Conservation (phyloP, 37 sponge, comb jelly and placozoan genomes). For the Halichondria panicea region DNA sequence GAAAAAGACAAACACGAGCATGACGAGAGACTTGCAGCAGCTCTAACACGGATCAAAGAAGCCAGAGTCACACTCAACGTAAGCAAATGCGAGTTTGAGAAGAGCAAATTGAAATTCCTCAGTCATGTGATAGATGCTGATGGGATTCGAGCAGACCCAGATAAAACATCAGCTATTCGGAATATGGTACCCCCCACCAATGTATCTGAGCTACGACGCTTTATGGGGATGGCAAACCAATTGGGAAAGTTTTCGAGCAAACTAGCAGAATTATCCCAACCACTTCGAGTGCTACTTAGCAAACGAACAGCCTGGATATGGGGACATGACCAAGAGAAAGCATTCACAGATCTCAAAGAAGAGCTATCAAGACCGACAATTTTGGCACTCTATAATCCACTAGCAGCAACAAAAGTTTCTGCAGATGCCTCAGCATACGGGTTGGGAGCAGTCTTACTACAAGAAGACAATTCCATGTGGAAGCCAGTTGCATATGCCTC, state of each 20-base stretch:
- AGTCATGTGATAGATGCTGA: slow-evolving; percentile 30
- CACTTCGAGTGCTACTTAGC: slow-evolving; percentile 27
- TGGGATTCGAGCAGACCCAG: slow-evolving; percentile 42
- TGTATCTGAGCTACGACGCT: slow-evolving; percentile 22
- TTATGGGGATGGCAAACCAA: slow-evolving; percentile 56
- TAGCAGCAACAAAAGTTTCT: slow-evolving; percentile 25
- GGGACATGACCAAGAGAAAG: slow-evolving; percentile 36
- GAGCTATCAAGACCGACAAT: slow-evolving; percentile 37
- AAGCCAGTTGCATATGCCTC: slow-evolving; percentile 37
- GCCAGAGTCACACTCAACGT: slow-evolving; percentile 33
- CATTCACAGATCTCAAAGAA: slow-evolving; percentile 19
- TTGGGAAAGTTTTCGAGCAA: slow-evolving; percentile 33
- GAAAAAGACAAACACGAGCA: slow-evolving; percentile 12
- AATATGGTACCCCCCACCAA: slow-evolving; percentile 21
- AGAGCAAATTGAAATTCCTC: background rate
- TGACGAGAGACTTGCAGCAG: slow-evolving; percentile 12
- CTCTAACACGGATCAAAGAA: slow-evolving; percentile 11
- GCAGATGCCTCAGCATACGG: slow-evolving; percentile 45
- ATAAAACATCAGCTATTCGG: slow-evolving; percentile 26
- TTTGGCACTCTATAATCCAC: slow-evolving; percentile 29
- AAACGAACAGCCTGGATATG: slow-evolving; percentile 21
- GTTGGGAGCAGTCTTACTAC: slow-evolving; percentile 42
- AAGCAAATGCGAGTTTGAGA: slow-evolving; percentile 21
- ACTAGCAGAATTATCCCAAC: slow-evolving; percentile 26
- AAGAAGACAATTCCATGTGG: background rate